These are phyloP conservation scores for Tachuris rubrigastra DNA, from an alignment of 2,113 vertebrate species.

Conservation along the genomic window DNA sequence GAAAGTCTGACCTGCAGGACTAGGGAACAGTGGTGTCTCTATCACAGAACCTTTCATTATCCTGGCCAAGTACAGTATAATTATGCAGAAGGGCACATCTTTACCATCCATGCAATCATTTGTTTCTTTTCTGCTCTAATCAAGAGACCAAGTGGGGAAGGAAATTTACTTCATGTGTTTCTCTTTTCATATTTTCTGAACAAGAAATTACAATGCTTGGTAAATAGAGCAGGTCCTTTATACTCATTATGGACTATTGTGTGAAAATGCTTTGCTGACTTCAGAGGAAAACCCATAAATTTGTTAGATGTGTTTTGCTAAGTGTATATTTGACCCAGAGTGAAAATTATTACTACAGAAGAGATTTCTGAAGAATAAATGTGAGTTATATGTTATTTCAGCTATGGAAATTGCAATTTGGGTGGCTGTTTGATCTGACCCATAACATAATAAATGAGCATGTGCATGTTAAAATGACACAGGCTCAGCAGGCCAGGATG, in stretches of 20 bases:
- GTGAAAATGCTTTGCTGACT: conserved; percentile 23
- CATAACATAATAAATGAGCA: background rate
- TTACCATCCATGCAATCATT: background rate
- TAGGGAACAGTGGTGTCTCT: background rate
- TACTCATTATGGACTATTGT: background rate
- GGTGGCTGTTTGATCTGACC: background rate
- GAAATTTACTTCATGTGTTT: background rate
- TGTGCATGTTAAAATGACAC: background rate
- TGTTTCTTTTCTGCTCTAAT: background rate
- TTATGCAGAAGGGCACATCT: background rate
- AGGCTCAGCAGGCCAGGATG: background rate
- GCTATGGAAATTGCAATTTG: background rate
- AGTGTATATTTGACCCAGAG: background rate
- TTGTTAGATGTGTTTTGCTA: conserved; percentile 1
- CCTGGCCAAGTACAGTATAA: background rate
- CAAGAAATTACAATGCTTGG: background rate
- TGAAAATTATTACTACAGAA: background rate
- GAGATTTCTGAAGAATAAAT: background rate
- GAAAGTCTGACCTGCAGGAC: background rate
- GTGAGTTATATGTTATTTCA: background rate
- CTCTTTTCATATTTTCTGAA: conserved; percentile 12
- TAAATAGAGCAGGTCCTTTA: conserved; percentile 15
- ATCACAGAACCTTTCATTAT: background rate
- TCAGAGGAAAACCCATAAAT: background rate
- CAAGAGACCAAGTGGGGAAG: background rate